These are phyloP conservation scores for Syrphus vitripennis DNA, from an alignment of 2,888 invertebrate genomes.

Conservation along the genomic window DNA sequence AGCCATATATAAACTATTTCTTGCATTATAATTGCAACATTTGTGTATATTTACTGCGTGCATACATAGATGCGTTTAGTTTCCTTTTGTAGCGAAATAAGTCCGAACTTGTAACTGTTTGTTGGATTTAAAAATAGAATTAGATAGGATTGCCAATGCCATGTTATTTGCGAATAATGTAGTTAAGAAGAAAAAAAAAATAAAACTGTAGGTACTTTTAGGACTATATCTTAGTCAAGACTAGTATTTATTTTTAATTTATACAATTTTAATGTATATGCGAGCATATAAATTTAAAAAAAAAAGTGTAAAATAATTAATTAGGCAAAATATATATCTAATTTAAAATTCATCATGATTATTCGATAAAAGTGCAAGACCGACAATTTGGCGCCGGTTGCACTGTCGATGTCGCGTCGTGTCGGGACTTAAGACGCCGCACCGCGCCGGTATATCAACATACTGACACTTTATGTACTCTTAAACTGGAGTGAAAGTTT, in stretches of 20 bases:
- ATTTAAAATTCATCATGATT: slow-evolving; percentile 40
- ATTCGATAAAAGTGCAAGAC: slow-evolving; percentile 1
- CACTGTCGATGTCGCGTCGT: neutral
- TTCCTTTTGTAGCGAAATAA: slow-evolving; percentile 46
- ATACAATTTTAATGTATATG: neutral
- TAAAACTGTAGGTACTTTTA: slow-evolving; percentile 20
- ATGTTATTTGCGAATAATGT: neutral
- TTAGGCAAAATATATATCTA: slow-evolving; percentile 40
- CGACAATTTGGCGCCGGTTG: slow-evolving; percentile 57
- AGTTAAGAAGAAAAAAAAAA: neutral
- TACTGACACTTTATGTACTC: neutral
- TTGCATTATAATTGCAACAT: slow-evolving; percentile 63
- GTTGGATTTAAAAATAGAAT: slow-evolving; percentile 55
- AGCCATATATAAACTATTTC: slow-evolving; percentile 55
- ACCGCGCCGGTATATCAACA: neutral
- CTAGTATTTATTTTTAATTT: slow-evolving; percentile 14
- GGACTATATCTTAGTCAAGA: slow-evolving; percentile 39
- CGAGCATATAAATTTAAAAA: neutral
- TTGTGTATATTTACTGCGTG: neutral
- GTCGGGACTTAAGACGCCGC: neutral
- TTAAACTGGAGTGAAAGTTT: slow-evolving; percentile 68
- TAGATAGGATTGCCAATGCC: slow-evolving; percentile 38
- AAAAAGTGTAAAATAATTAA: slow-evolving; percentile 19
- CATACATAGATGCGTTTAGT: neutral
- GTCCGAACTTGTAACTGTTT: slow-evolving; percentile 34